These are phyloP conservation scores for Catajapyx aquilonaris DNA, from an alignment of 1,140 invertebrate species.

Conservation along the genomic window DNA sequence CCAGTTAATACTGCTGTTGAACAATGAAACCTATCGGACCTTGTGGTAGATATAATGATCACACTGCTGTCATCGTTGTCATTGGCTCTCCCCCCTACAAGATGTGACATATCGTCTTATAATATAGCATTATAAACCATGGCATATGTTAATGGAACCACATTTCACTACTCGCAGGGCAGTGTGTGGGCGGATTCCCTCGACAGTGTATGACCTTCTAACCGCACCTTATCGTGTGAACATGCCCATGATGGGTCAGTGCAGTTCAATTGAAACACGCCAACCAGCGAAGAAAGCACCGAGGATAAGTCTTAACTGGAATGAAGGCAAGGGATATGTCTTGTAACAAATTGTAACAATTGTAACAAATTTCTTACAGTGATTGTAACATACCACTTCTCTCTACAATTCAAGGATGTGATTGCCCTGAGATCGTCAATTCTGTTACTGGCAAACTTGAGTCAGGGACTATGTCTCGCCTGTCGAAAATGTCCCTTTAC, in stretches of 20 bases:
- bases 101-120: too few relatives aligned
- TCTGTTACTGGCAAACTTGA: conserved; percentile 58
- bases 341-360: too few relatives aligned
- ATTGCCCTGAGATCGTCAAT: conserved; percentile 47
- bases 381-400: conserved; percentile 6
- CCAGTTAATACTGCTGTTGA: too few relatives aligned
- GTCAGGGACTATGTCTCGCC: conserved; percentile 40
- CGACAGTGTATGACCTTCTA: conserved; percentile 46
- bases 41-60: too few relatives aligned
- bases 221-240: conserved; percentile 58
- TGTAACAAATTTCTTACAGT: neutral
- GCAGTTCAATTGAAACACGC: conserved; percentile 51
- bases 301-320: conserved; percentile 72
- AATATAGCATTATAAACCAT: too few relatives aligned
- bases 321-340: conserved; percentile 35
- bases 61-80: too few relatives aligned
- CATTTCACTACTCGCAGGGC: conserved; percentile 29
- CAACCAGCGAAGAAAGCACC: conserved; percentile 73
- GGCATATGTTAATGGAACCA: too few relatives aligned
- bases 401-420: conserved; percentile 23
- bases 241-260: conserved; percentile 52
- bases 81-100: too few relatives aligned
- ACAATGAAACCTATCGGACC: too few relatives aligned
- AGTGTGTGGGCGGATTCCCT: conserved; percentile 56
- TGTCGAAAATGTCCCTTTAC: conserved; percentile 62